Percentiles rank a stretch among this genome's conserved stretches.
These are phyloP conservation scores for Daphoenositta chrysoptera DNA, from an alignment of 2,113 vertebrate species.

Conservation along the genomic window DNA sequence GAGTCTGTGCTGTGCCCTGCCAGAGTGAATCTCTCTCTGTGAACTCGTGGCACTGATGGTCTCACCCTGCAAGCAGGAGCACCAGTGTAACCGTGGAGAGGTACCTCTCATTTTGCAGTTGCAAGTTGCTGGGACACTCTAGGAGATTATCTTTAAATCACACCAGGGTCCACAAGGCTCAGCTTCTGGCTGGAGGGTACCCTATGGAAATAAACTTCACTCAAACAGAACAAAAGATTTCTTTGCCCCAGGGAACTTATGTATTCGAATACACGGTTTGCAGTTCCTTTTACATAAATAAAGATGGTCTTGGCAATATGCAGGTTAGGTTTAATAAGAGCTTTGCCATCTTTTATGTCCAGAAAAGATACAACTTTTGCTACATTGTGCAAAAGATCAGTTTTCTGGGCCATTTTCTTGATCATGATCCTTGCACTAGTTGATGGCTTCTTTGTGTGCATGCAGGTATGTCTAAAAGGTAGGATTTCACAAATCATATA, in stretches of 20 bases:
- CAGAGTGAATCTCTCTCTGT: rapidly evolving
- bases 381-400: background rate
- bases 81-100: background rate
- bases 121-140: background rate
- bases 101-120: background rate
- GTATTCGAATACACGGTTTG: background rate
- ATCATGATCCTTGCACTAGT: background rate
- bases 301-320: background rate
- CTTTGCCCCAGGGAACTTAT: background rate
- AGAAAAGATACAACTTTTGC: rapidly evolving
- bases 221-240: rapidly evolving
- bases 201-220: background rate
- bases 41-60: background rate
- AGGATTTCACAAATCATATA: background rate
- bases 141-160: background rate
- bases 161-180: background rate
- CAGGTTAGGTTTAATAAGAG: background rate
- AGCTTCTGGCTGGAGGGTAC: background rate
- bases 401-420: background rate
- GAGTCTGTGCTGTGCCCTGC: background rate
- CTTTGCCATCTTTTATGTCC: background rate
- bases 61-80: background rate
- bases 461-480: background rate
- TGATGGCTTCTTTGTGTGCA: background rate
- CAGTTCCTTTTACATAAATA: background rate